Evolutionary conservation across 2,113 vertebrate species (phyloP).

Genomic region (Tychaedon coryphoeus): DNA sequence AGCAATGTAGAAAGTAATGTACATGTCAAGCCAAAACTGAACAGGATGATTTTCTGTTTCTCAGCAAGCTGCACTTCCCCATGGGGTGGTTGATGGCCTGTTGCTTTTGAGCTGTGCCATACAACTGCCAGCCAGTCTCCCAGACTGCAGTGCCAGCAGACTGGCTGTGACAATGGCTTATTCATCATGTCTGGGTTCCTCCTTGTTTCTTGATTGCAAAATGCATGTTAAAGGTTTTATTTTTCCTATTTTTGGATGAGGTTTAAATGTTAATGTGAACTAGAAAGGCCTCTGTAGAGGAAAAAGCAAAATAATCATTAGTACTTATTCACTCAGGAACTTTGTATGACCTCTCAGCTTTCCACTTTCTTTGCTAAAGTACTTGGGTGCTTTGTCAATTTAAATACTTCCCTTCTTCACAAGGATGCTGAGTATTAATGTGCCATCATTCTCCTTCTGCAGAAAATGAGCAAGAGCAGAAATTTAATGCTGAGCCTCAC

Average conservation of each 20-base stretch:
- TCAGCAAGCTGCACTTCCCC: not conserved
- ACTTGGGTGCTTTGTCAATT: not conserved
- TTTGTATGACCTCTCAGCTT: not conserved
- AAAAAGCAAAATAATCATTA: not conserved
- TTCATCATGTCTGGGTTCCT: not conserved
- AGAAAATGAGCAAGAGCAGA: not conserved
- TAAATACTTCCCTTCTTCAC: not conserved
- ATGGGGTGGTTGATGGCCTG: not conserved
- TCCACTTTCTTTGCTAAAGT: not conserved
- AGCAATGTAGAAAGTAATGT: not conserved
- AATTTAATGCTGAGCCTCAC: not conserved
- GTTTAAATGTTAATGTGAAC: not conserved
- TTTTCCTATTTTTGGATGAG: not conserved
- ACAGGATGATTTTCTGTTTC: not conserved
- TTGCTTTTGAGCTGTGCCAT: not conserved
- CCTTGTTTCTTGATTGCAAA: not conserved
- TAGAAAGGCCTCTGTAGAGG: not conserved
- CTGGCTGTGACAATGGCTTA: not conserved
- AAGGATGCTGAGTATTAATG: not conserved
- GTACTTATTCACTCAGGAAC: not conserved
- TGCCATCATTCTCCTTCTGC: not conserved
- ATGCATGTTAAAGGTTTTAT: not conserved
- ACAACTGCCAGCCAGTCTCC: not conserved
- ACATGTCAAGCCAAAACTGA: not conserved
- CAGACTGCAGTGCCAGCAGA: not conserved